phyloP scores from a whole-genome alignment of 1,140 invertebrate genomes.

The Drosophila erecta region DNA sequence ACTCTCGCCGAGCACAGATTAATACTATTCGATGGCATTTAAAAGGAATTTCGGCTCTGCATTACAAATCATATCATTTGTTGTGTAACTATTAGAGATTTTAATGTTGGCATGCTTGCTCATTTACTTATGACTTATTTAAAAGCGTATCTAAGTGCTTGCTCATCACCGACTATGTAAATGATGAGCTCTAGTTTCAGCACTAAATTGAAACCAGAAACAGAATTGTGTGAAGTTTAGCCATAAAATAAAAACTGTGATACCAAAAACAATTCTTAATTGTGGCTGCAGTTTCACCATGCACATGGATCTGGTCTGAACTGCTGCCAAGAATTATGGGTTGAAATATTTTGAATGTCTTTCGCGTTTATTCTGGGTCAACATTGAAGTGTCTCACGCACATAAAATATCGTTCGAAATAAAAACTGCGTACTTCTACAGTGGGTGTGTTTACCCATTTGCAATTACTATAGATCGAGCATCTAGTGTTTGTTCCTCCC shows the following conservation, averaged over 20 bases:
- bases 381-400: constrained; percentile 32
- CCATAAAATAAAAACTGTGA: constrained; percentile 2
- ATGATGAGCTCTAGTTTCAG: neutral
- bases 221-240: constrained; percentile 5
- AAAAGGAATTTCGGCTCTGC: too few species aligned
- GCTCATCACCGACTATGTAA: neutral
- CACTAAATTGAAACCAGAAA: constrained; percentile 6
- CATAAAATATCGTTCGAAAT: constrained; percentile 14
- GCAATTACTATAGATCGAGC: constrained; percentile 20
- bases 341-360: constrained; percentile 18
- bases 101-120: too few species aligned
- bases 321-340: constrained; percentile 11
- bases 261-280: constrained; percentile 1
- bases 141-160: too few species aligned
- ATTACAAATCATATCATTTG: too few species aligned
- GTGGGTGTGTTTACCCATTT: constrained; percentile 6
- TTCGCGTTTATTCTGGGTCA: constrained; percentile 16
- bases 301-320: constrained; percentile 6
- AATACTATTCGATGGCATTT: too few species aligned
- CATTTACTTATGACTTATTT: too few species aligned
- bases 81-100: too few species aligned
- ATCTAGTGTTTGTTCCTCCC: constrained; percentile 30
- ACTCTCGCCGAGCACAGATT: too few species aligned
- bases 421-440: constrained; percentile 2
- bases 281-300: constrained; percentile 10